Evolutionary conservation across 2,797 vertebrate genomes (phyloP).

Genomic region (Coracias cyanogaster): DNA sequence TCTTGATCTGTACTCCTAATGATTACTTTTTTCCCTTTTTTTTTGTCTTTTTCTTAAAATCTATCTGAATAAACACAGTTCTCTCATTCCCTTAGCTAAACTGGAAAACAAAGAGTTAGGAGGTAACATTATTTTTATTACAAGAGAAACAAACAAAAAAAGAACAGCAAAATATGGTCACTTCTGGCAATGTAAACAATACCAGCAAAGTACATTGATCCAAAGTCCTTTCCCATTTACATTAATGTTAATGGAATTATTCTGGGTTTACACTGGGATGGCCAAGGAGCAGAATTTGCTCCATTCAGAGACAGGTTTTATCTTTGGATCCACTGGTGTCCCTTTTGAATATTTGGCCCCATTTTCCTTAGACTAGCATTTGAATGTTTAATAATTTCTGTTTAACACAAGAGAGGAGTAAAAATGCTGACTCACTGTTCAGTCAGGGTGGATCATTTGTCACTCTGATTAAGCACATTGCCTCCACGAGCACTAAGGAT

Average conservation of each 20-base stretch:
- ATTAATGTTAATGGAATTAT: not conserved
- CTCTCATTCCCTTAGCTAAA: not conserved
- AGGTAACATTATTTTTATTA: not conserved
- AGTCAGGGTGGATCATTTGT: not conserved
- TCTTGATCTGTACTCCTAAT: not conserved
- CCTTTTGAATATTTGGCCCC: not conserved
- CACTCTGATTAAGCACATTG: not conserved
- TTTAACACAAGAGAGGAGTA: not conserved
- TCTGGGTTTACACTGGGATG: fast-evolving
- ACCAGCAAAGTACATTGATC: not conserved
- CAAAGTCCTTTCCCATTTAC: slow-evolving; percentile 49
- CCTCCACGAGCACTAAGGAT: not conserved
- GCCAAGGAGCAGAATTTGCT: not conserved
- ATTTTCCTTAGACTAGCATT: not conserved
- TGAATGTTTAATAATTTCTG: not conserved
- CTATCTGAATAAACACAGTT: not conserved
- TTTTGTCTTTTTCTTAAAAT: not conserved
- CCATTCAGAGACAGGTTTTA: not conserved
- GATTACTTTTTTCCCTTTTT: not conserved
- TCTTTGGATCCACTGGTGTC: not conserved
- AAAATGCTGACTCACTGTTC: not conserved
- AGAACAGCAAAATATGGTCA: slow-evolving; percentile 13
- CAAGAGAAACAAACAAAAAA: not conserved
- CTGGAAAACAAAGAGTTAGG: not conserved
- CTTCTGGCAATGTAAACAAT: slow-evolving; percentile 31